Evolutionary conservation across 2,888 invertebrate genomes (phyloP).

Genomic region (Eristalis intricaria): DNA sequence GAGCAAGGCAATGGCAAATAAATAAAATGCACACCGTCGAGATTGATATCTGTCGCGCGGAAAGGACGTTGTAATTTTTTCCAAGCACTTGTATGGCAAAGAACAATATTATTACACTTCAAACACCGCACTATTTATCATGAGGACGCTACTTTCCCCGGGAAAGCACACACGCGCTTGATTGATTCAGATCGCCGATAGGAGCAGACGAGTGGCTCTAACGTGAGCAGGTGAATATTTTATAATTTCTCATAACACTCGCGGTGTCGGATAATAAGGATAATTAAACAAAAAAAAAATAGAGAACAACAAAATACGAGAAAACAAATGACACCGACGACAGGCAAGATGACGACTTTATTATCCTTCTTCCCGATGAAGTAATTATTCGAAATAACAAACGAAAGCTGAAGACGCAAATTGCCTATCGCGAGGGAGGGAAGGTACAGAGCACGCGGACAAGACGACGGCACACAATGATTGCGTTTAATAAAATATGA

Average conservation of each 20-base stretch:
- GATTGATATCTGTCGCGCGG: not conserved
- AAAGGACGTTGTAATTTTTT: not conserved
- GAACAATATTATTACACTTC: not conserved
- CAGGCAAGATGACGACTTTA: conserved; percentile 36
- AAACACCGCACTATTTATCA: not conserved
- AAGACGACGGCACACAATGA: not conserved
- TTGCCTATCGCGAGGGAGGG: too few relatives aligned
- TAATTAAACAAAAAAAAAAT: not conserved
- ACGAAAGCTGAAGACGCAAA: not conserved
- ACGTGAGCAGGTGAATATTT: conserved; percentile 24
- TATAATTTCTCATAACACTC: conserved; percentile 18
- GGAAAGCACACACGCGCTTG: conserved; percentile 3
- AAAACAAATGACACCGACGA: not conserved
- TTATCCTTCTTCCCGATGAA: conserved; percentile 40
- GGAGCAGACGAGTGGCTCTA: not conserved
- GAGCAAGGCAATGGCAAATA: not conserved
- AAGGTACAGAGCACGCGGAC: too few relatives aligned
- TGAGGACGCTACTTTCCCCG: not conserved
- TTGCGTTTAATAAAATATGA: conserved; percentile 11
- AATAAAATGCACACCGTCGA: not conserved
- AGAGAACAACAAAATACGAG: not conserved
- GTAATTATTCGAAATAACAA: conserved; percentile 26
- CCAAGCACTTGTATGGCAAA: not conserved
- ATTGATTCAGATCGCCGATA: not conserved
- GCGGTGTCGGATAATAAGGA: not conserved